A percentile compares a stretch with the other conserved stretches of the same genome.
phyloP scores from a whole-genome alignment of 2,888 invertebrate genomes.

The Dasysyrphus tricinctus region DNA sequence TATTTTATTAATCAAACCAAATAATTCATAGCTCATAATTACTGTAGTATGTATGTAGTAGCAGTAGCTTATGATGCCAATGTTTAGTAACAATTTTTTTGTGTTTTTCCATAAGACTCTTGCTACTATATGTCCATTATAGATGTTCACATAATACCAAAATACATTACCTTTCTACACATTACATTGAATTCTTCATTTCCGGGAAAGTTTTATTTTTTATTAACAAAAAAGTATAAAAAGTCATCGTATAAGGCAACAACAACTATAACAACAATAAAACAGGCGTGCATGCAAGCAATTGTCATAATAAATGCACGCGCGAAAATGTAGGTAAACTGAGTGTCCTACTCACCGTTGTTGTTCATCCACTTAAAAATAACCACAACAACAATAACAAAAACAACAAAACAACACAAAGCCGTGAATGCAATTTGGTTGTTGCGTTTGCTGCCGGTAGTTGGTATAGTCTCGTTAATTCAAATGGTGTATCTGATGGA shows the following conservation, averaged over 20 bases:
- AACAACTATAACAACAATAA: neutral
- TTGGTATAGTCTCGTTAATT: conserved; percentile 56
- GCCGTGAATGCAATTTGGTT: conserved; percentile 52
- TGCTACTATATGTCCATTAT: neutral
- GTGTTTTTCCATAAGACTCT: conserved; percentile 2
- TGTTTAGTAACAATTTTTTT: neutral
- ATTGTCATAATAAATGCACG: conserved; percentile 59
- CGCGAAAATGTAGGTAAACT: conserved; percentile 65
- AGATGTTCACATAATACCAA: conserved; percentile 31
- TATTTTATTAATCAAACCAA: neutral
- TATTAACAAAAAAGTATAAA: conserved; percentile 6
- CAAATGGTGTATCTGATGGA: conserved; percentile 52
- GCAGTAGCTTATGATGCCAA: neutral
- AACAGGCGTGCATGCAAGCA: conserved; percentile 35
- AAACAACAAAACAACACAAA: conserved; percentile 15
- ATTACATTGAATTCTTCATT: conserved; percentile 58
- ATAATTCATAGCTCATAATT: neutral
- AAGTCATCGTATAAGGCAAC: conserved; percentile 10
- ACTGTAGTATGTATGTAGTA: no score
- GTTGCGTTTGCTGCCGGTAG: conserved; percentile 60
- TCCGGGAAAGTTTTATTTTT: conserved; percentile 68
- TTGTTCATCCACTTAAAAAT: conserved; percentile 22
- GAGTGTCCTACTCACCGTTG: conserved; percentile 63
- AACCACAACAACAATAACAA: neutral
- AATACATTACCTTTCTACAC: conserved; percentile 27